These are phyloP conservation scores for Aphodius sticticus DNA, from an alignment of 2,888 invertebrate genomes.

Conservation along the genomic window DNA sequence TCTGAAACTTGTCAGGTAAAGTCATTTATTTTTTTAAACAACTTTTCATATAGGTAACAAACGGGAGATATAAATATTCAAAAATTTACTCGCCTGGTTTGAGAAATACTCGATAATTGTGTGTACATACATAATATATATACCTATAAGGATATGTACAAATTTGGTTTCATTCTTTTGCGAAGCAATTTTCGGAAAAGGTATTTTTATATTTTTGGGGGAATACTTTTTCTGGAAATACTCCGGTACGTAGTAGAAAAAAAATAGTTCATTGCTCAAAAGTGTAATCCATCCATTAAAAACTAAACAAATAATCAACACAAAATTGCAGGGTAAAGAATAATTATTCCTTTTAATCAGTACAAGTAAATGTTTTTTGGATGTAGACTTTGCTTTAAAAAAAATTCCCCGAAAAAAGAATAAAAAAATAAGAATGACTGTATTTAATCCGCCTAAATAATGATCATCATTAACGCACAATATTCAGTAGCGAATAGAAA, in stretches of 20 bases:
- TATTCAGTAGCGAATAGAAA: constrained; percentile 20
- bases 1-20: not conserved
- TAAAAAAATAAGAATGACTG: constrained; percentile 9
- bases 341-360: constrained; percentile 46
- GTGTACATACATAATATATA: not conserved
- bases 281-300: constrained; percentile 60
- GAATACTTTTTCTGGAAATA: not conserved
- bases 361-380: constrained; percentile 45
- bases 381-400: constrained; percentile 38
- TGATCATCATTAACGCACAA: not conserved
- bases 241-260: constrained; percentile 25
- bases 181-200: not conserved
- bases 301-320: constrained; percentile 51
- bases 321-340: constrained; percentile 55
- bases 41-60: constrained; percentile 7
- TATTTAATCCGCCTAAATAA: not conserved
- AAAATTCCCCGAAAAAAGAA: constrained; percentile 29
- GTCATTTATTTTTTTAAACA: constrained; percentile 15
- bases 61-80: constrained; percentile 9
- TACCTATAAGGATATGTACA: not conserved
- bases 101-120: not conserved
- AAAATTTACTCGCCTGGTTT: not conserved
- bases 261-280: constrained; percentile 54
- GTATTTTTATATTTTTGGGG: not conserved
- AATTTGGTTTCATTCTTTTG: constrained; percentile 33